Conservation (phyloP, 2,797 vertebrate species). For the Trachurus trachurus region DNA sequence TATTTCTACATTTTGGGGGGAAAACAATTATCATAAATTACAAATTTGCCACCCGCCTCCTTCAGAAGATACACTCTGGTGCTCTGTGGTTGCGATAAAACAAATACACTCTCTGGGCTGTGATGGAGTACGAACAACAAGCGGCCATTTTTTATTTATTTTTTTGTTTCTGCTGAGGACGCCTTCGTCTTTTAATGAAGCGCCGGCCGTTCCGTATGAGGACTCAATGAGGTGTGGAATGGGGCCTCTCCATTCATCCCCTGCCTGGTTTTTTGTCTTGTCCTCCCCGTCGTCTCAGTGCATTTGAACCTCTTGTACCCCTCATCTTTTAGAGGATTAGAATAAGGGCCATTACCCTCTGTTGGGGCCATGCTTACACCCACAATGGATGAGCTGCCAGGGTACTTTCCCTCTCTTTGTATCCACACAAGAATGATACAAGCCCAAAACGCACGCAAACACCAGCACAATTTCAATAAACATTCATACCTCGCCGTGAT, state of each 20-base stretch:
- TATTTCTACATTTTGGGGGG: conserved; percentile 65
- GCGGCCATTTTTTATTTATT: not conserved
- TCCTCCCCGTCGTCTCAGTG: conserved; percentile 51
- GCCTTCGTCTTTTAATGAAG: conserved; percentile 77
- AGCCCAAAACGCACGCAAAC: not conserved
- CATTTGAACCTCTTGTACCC: conserved; percentile 62
- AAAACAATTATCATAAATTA: conserved; percentile 80
- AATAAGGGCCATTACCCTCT: conserved; percentile 76
- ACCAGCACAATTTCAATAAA: not conserved
- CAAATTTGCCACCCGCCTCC: conserved; percentile 45
- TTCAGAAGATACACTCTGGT: conserved; percentile 37
- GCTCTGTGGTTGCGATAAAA: conserved; percentile 62
- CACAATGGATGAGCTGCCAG: conserved; percentile 49
- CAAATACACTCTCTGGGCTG: conserved; percentile 54
- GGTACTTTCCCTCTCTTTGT: conserved; percentile 32
- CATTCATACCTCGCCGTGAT: not conserved
- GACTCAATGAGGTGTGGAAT: conserved; percentile 79
- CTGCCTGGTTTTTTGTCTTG: conserved; percentile 43
- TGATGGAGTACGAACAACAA: conserved; percentile 73
- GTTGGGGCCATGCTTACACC: conserved; percentile 45
- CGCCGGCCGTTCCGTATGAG: conserved; percentile 61
- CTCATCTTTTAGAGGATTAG: conserved; percentile 73
- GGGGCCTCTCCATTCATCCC: conserved; percentile 63
- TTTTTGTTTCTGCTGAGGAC: conserved; percentile 40
- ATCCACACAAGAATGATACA: conserved; percentile 8